phyloP scores from a whole-genome alignment of 2,888 invertebrate genomes.

The Sinhomidia bicolor region DNA sequence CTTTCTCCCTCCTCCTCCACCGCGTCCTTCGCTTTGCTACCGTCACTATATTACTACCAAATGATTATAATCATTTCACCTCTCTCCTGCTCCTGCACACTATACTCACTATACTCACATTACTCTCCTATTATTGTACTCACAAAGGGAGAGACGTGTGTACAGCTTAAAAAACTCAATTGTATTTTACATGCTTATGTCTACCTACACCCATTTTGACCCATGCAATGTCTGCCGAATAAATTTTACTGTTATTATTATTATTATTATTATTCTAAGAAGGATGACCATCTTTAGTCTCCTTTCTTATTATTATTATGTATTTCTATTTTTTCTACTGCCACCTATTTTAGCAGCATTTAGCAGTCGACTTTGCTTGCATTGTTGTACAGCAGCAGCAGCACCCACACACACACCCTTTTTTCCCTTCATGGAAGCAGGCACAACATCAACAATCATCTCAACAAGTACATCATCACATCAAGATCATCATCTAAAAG shows the following conservation, averaged over 20 bases:
- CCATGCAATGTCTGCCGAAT: neutral
- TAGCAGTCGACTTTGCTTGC: no score
- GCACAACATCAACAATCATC: neutral
- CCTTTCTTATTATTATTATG: neutral
- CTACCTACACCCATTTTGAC: no score
- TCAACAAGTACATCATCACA: neutral
- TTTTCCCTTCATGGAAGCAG: neutral
- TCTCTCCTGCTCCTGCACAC: no score
- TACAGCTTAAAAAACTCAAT: no score
- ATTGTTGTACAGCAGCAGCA: neutral
- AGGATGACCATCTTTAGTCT: constrained; percentile 16
- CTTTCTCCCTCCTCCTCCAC: neutral
- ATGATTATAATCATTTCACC: no score
- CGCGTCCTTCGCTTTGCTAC: neutral
- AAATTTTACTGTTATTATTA: neutral
- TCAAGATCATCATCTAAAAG: neutral
- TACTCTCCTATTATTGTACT: no score
- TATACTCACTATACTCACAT: no score
- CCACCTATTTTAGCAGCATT: neutral
- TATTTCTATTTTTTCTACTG: neutral
- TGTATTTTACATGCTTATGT: no score
- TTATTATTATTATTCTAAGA: neutral
- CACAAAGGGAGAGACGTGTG: no score
- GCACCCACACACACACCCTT: constrained; percentile 20
- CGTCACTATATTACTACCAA: neutral